Evolutionary conservation across 1,140 invertebrate genomes (phyloP).

Genomic region (Tetragnatha versicolor): DNA sequence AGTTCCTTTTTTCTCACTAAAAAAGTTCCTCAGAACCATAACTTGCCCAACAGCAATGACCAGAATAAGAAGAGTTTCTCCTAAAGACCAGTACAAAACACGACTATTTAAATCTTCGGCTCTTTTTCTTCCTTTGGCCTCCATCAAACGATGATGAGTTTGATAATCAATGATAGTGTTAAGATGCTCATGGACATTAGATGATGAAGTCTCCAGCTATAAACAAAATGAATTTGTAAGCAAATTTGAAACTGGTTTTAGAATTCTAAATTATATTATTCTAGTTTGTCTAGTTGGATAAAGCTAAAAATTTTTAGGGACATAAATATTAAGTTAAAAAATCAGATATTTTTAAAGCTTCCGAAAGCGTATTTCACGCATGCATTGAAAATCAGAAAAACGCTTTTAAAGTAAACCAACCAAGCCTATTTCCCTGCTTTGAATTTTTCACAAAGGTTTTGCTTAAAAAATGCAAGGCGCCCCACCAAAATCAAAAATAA

Average conservation of each 20-base stretch:
- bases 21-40: conserved; percentile 91
- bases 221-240: conserved; percentile 55
- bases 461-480: no score
- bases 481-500: no score
- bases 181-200: conserved; percentile 86
- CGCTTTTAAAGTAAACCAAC: no score
- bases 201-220: conserved; percentile 89
- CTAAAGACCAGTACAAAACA: conserved; percentile 90
- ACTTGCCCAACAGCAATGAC: conserved; percentile 88
- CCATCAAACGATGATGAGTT: conserved; percentile 93
- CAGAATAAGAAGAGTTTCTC: conserved; percentile 86
- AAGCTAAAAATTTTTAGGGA: no score
- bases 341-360: no score
- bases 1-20: conserved; percentile 78
- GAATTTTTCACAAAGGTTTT: no score
- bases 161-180: conserved; percentile 90
- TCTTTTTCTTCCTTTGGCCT: conserved; percentile 90
- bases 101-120: conserved; percentile 95
- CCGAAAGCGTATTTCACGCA: no score
- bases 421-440: no score
- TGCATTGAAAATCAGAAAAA: no score
- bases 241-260: no score
- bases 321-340: no score
- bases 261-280: not conserved
- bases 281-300: not conserved